Conservation (phyloP, 1,140 invertebrate genomes). For the Dermatophagoides farinae region DNA sequence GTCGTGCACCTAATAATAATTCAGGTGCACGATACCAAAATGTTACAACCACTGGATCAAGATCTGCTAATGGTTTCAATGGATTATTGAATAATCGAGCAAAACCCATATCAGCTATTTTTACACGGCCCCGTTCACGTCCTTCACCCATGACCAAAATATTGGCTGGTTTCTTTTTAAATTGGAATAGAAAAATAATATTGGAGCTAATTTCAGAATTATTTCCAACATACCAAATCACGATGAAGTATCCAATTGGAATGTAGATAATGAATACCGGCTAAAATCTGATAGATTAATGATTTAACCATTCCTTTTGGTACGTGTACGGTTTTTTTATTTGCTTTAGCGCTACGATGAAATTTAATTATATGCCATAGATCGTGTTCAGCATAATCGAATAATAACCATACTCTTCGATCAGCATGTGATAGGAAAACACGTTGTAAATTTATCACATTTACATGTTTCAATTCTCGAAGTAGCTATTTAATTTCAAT, state of each 20-base stretch:
- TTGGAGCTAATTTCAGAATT: conserved; percentile 4
- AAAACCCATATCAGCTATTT: conserved; percentile 99
- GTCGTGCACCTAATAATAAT: conserved; percentile 77
- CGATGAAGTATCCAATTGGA: conserved; percentile 98
- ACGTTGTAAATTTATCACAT: conserved; percentile 89
- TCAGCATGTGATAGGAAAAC: conserved; percentile 95
- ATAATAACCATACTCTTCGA: conserved; percentile 89
- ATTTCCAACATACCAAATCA: conserved; percentile 57
- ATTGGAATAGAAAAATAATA: conserved; percentile 11
- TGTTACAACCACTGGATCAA: conserved; percentile 98
- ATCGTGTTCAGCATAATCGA: conserved; percentile 99
- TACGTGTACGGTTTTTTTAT: conserved; percentile 87
- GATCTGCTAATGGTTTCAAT: conserved; percentile 83
- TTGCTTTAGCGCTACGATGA: conserved; percentile 91
- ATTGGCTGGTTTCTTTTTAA: conserved; percentile 83
- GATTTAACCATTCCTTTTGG: conserved; percentile 97
- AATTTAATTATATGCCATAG: conserved; percentile 99
- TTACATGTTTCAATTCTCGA: conserved; percentile 90
- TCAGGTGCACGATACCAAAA: conserved; percentile 99
- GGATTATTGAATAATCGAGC: conserved; percentile 97
- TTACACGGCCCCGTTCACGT: conserved; percentile 80
- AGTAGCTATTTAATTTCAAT: conserved; percentile 50
- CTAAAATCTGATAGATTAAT: conserved; percentile 90
- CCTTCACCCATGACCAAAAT: conserved; percentile 99
- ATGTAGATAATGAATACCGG: conserved; percentile 98